These are phyloP conservation scores for Mesochorus sp. DNA, from an alignment of 2,888 invertebrate genomes.

Conservation along the genomic window DNA sequence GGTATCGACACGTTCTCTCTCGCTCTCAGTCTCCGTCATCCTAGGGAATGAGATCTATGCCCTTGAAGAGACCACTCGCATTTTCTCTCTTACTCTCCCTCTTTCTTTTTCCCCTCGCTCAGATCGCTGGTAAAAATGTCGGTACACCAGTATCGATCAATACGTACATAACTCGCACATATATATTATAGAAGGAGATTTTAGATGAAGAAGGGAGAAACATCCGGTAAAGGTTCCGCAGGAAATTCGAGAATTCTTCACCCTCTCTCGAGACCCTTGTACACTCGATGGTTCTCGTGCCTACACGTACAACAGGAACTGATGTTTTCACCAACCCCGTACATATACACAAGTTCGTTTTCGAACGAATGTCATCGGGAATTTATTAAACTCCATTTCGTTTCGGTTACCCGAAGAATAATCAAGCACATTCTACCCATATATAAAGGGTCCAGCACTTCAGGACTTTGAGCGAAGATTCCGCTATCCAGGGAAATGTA, in stretches of 20 bases:
- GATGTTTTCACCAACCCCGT: conserved; percentile 5
- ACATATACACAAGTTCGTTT: not conserved
- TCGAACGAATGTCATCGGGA: not conserved
- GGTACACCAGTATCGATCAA: conserved; percentile 50
- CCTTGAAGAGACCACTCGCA: conserved; percentile 40
- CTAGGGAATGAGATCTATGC: conserved; percentile 44
- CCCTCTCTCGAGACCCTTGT: conserved; percentile 24
- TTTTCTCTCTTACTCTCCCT: conserved; percentile 20
- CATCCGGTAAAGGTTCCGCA: conserved; percentile 68
- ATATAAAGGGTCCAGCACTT: not conserved
- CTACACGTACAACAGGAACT: not conserved
- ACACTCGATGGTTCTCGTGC: conserved; percentile 8
- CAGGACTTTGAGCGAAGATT: not conserved
- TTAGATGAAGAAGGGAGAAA: conserved; percentile 43
- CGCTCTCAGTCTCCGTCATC: conserved; percentile 61
- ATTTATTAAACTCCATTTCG: conserved; percentile 20
- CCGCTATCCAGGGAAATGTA: not conserved
- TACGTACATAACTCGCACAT: not conserved
- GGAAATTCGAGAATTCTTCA: conserved; percentile 69
- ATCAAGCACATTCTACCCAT: conserved; percentile 1
- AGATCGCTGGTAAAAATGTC: conserved; percentile 28
- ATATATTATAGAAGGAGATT: conserved; percentile 20
- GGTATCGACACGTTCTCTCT: conserved; percentile 71
- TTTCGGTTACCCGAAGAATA: not conserved
- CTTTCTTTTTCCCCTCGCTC: conserved; percentile 3